Base-by-base conservation (phyloP, 1,140 invertebrate species). In the Tetramorium simillimum region DNA sequence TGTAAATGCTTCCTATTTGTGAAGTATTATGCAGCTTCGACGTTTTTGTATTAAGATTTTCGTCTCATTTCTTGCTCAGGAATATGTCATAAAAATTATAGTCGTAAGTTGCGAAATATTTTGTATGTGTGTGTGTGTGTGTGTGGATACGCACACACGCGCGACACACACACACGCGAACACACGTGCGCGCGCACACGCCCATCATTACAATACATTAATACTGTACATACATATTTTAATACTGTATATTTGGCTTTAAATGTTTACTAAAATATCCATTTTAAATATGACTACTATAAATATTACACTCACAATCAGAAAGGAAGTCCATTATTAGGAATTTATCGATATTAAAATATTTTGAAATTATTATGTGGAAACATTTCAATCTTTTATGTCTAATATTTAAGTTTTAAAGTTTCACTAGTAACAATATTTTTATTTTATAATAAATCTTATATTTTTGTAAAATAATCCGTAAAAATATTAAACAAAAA, bases 241-340 rank as follows among this genome's bases (percentile, higher is more conserved):
- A 90, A 90, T 89, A 90, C 85, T 90, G 78, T 53, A 80, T 87
- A 56, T 75, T 89, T 85, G 40, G 43, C 43, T 87, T 56, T 63
- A 77, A 16, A 76, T 72, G 56, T 84, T 69, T 70, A 9, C 62
- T 80, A 84, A 65, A 73, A 73, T 73, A 14, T 56, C 62, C 18
- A 84, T 33, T 69, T 51, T 85, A 14, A 65, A 73, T 62, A 63
- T 60, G 24, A 88, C 49, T 51, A 75, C 12, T 75, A 73, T 49
- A 49, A 60, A 60, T 12, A 18, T n/a, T 51, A 21, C 2, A 80
- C 7, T 21, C 21, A 21, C 2, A 80, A 5, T 21, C 21, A 18
- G 28, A 72, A 86, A 69, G 21, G 37, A 86, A 86, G 73, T 86
- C 0, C 46, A 81, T 85, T 63, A 33, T 49, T 63, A 81, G 62